A percentile compares a stretch with the other conserved stretches of the same genome.
These are phyloP conservation scores for Psittacara wagleri DNA, from an alignment of 2,113 vertebrate species.

Conservation along the genomic window DNA sequence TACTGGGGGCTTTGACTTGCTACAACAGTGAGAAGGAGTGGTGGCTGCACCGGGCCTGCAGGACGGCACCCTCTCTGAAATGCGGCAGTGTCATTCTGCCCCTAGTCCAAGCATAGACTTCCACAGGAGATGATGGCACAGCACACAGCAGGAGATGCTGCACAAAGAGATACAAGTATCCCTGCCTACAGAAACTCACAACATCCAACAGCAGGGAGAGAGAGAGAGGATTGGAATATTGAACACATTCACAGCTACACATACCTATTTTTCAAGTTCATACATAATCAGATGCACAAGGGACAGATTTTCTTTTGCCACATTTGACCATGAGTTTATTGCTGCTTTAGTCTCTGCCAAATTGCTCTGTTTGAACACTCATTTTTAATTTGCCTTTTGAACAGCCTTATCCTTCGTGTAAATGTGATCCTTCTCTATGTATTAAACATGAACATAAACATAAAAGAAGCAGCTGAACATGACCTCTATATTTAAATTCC, in stretches of 20 bases:
- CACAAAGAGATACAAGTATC: neutral
- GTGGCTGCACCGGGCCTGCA: neutral
- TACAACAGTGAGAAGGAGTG: rapidly evolving
- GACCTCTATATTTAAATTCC: neutral
- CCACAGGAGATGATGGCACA: neutral
- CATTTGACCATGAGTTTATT: neutral
- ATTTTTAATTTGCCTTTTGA: neutral
- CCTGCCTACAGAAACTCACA: neutral
- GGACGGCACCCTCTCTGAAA: neutral
- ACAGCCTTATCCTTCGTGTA: neutral
- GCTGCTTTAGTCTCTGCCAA: neutral
- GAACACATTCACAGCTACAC: neutral
- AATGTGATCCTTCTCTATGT: neutral
- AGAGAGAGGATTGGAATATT: rapidly evolving
- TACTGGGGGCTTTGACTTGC: neutral
- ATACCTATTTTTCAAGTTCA: neutral
- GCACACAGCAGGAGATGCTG: neutral
- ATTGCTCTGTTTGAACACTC: neutral
- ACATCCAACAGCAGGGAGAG: neutral
- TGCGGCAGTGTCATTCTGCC: no score
- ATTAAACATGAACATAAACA: neutral
- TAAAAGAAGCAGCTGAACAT: neutral
- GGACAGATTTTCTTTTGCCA: neutral
- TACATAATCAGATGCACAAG: neutral
- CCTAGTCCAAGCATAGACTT: neutral